Evolutionary conservation across 64 coral and sea anemone species (phyloP), one percentile per base, ranked within the genome.

Genomic region (Actinia tenebrosa): DNA sequence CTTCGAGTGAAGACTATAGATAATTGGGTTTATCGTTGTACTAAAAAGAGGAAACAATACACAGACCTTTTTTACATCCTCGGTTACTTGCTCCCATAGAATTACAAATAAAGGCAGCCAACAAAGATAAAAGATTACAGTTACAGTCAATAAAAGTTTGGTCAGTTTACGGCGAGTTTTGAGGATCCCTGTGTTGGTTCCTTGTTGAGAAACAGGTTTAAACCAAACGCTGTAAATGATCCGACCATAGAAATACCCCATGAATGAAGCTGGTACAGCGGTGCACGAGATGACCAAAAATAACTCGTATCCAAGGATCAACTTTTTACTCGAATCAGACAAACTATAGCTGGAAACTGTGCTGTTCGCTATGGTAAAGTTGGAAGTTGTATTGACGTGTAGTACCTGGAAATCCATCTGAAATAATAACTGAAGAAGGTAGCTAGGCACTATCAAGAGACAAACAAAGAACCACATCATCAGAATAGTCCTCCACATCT

Each of bases 121-220:
- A 53, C 83, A 86, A 20, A 86, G 16, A 30, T 63, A 63, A 20
- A 91, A 91, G 26, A 63, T 30, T 0, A 91, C 4, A 26, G 89
- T 91, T 14, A 86, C 23, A 47, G 77, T 77, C 27, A 91, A 86
- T 16, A 91, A 86, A 22, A 91, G 89, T 86, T 84, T 91, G 16
- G 89, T 91, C 27, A 86, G 0, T 86, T 91, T 91, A 16, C 89
- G 83, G 17, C 89, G 83, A 3, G 89, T 77, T 77, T 80, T 86
- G 0, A 86, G 13, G 44, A 91, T 54, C 22, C 27, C 72, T 30
- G 13, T 54, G 23, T 91, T 86, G 46, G 89, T 91, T 5, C 53
- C 42, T 68, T 85, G 77, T 44, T 85, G 58, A 4, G 53, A 20
- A 60, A 85, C 83, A 5, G 69, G 25, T 15, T 58, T 77, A 26